phyloP scores from a whole-genome alignment of 2,113 vertebrate genomes.

The Microtus montanus region DNA sequence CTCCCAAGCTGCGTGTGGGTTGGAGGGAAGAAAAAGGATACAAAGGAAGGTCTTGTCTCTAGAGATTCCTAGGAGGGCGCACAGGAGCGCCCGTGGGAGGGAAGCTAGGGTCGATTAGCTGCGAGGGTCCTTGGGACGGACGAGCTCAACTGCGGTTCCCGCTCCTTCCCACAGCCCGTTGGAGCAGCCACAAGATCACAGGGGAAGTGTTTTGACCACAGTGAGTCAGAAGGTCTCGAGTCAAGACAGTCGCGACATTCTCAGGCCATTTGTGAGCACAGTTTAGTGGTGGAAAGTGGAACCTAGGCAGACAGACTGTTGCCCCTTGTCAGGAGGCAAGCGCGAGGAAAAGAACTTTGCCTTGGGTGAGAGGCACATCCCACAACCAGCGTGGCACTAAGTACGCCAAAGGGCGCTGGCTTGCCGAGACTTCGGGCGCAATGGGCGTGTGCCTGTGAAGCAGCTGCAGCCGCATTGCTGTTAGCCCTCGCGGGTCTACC shows the following conservation, averaged over 20 bases:
- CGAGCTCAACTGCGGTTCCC: neutral
- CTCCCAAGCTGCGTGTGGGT: neutral
- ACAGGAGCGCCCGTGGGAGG: neutral
- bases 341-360: constrained; percentile 35
- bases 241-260: constrained; percentile 33
- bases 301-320: neutral
- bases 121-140: neutral
- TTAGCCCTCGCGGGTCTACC: neutral
- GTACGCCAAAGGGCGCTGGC: neutral
- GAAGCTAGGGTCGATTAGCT: neutral
- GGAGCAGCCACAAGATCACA: neutral
- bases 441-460: neutral
- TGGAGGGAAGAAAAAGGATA: constrained; percentile 1
- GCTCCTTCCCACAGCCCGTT: neutral
- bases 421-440: neutral
- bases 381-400: neutral
- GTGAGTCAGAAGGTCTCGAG: constrained; percentile 65
- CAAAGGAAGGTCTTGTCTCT: constrained; percentile 66
- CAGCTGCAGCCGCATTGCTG: neutral
- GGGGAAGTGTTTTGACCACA: constrained; percentile 74
- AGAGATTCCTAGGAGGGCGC: constrained; percentile 59
- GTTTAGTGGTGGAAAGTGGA: constrained; percentile 34
- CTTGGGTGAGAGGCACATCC: neutral
- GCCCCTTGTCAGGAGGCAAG: neutral
- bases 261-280: neutral